These are phyloP conservation scores for Platycheirus rosarum DNA, from an alignment of 2,888 invertebrate genomes.

Conservation along the genomic window DNA sequence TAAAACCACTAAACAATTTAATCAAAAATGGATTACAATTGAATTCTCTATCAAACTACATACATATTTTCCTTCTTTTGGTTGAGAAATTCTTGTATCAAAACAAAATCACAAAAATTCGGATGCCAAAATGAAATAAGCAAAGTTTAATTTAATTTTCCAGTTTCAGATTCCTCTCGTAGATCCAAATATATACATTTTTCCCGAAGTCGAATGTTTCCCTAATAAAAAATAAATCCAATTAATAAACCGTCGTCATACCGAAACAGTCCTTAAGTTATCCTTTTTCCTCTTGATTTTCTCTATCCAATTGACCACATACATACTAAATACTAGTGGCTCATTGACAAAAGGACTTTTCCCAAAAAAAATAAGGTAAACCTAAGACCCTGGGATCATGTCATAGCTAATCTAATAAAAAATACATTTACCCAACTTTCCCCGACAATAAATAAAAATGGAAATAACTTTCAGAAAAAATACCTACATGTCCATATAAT, in stretches of 20 bases:
- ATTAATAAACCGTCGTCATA: conserved; percentile 41
- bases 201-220: neutral
- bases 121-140: too few species aligned
- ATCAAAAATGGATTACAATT: too few species aligned
- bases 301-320: conserved; percentile 21
- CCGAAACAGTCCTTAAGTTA: conserved; percentile 23
- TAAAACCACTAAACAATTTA: too few species aligned
- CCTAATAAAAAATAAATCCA: conserved; percentile 36
- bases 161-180: too few species aligned
- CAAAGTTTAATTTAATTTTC: too few species aligned
- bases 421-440: conserved; percentile 50
- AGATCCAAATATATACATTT: too few species aligned
- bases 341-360: conserved; percentile 31
- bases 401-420: conserved; percentile 62
- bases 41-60: too few species aligned
- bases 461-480: conserved; percentile 25
- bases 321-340: neutral
- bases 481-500: neutral
- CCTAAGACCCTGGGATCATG: conserved; percentile 23
- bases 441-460: conserved; percentile 28
- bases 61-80: too few species aligned
- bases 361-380: conserved; percentile 1
- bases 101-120: too few species aligned
- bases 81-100: too few species aligned
- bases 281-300: conserved; percentile 16